Base-by-base conservation (phyloP, 2,113 vertebrate species). In the Anolis carolinensis region DNA sequence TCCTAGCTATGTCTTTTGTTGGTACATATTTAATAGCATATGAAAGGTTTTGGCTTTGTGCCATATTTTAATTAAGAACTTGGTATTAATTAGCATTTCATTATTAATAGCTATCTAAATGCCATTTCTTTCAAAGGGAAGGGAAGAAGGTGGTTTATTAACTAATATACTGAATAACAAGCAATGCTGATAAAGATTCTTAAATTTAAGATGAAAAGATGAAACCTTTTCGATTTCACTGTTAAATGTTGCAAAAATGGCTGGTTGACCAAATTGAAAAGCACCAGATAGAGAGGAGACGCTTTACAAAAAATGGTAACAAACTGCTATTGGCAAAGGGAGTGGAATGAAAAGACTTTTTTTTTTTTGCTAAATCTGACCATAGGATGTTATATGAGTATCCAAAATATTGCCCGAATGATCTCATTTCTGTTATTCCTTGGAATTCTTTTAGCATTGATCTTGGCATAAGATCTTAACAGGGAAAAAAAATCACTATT, bases 401-500 rank as follows among this genome's bases (percentile, higher is more conserved):
- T 59, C 48, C 67, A 71, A 55, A 52, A 82, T 55, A 65, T 50
- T 83, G 23, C 32, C 18, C 20, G 16, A 78, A 5, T 36, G 82
- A 79, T 20, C 55, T 70, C 52, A 18, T 13, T 89, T 88, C 11
- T 10, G 90, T 89, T 74, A 73, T 81, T n/a, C 76, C 18, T 71
- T 8, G 39, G 78, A 83, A 73, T 44, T 36, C 70, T 85, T 81
- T 91, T 83, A 65, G 63, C 72, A 50, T 84, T 86, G 63, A 44
- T 87, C 10, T 71, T 83, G 74, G 18, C 25, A 82, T 59, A 50
- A 4, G 80, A 32, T 25, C 8, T 79, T 5, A 6, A 63, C 7
- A 30, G 25, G 25, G 13, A 65, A 27, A 50, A 50, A 39, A 67
- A 39, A 13, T 84, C 55, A 81, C 4, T 87, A 16, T 70, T 81